phyloP scores from a whole-genome alignment of 2,113 vertebrate species.

The Onychorhynchus coronatus region DNA sequence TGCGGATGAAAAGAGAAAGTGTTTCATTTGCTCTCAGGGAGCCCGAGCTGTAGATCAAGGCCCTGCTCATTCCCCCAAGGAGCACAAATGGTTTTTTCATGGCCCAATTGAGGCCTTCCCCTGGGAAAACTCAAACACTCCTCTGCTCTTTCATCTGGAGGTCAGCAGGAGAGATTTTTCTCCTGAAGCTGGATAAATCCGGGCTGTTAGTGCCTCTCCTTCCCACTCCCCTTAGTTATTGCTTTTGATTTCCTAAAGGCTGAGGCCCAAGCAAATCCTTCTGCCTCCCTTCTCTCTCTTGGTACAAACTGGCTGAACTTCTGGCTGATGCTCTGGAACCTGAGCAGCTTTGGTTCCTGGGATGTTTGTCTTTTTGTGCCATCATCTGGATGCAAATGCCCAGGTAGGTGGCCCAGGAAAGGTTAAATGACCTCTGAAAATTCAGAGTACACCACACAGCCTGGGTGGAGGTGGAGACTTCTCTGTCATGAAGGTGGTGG shows the following conservation, averaged over 20 bases:
- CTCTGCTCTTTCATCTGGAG: conserved; percentile 16
- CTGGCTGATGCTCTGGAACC: not conserved
- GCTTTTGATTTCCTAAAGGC: not conserved
- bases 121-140: conserved; percentile 12
- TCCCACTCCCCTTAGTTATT: not conserved
- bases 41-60: conserved; percentile 28
- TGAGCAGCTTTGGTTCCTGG: not conserved
- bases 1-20: conserved; percentile 37
- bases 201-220: not conserved
- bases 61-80: conserved; percentile 10
- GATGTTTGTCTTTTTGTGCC: not conserved
- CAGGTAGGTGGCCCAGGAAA: not conserved
- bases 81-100: conserved; percentile 13
- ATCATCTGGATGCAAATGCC: not conserved
- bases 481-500: not conserved
- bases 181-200: conserved; percentile 34
- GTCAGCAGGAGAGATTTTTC: conserved; percentile 11
- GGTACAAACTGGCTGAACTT: not conserved
- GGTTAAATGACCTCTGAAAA: not conserved
- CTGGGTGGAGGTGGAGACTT: accelerated
- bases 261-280: not conserved
- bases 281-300: not conserved
- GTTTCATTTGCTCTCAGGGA: conserved; percentile 48
- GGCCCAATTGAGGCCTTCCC: not conserved
- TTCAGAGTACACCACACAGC: not conserved